Evolutionary conservation across 1,140 invertebrate genomes (phyloP).

Genomic region (Coptotermes formosanus): DNA sequence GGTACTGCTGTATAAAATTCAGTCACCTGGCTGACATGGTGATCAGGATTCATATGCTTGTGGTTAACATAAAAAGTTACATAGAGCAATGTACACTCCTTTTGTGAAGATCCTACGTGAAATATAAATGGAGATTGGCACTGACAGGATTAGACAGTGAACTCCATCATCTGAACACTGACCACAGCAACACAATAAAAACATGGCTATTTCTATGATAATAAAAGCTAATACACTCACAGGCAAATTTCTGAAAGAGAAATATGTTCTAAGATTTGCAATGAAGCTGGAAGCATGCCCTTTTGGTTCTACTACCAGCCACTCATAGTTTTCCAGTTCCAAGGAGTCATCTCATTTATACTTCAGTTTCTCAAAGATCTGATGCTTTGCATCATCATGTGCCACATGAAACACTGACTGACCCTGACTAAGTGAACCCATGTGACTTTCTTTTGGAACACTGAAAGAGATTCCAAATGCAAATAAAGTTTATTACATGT

Average conservation of each 20-base stretch:
- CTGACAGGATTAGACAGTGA: too few relatives aligned
- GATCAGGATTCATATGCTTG: too few relatives aligned
- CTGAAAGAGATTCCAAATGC: slow-evolving; percentile 42
- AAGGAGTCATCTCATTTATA: slow-evolving; percentile 94
- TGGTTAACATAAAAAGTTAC: too few relatives aligned
- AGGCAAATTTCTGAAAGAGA: slow-evolving; percentile 89
- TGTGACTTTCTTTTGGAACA: slow-evolving; percentile 52
- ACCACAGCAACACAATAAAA: too few relatives aligned
- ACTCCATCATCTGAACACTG: too few relatives aligned
- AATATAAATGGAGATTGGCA: too few relatives aligned
- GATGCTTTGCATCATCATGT: slow-evolving; percentile 91
- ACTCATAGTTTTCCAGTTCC: slow-evolving; percentile 94
- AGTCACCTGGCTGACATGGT: too few relatives aligned
- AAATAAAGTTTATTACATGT: slow-evolving; percentile 26
- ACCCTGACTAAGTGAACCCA: slow-evolving; percentile 67
- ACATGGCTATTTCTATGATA: too few relatives aligned
- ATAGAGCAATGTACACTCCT: too few relatives aligned
- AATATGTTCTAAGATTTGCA: slow-evolving; percentile 91
- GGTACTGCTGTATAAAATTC: too few relatives aligned
- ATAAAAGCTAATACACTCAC: slow-evolving; percentile 54
- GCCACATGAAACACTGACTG: slow-evolving; percentile 92
- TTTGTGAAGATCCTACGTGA: too few relatives aligned
- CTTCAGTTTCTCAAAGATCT: slow-evolving; percentile 93
- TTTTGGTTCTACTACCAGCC: slow-evolving; percentile 84
- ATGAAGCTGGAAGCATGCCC: slow-evolving; percentile 94